A percentile compares a stretch with the other conserved stretches of the same genome.
phyloP scores from a whole-genome alignment of 2,888 invertebrate species.

The Tyria jacobaeae region DNA sequence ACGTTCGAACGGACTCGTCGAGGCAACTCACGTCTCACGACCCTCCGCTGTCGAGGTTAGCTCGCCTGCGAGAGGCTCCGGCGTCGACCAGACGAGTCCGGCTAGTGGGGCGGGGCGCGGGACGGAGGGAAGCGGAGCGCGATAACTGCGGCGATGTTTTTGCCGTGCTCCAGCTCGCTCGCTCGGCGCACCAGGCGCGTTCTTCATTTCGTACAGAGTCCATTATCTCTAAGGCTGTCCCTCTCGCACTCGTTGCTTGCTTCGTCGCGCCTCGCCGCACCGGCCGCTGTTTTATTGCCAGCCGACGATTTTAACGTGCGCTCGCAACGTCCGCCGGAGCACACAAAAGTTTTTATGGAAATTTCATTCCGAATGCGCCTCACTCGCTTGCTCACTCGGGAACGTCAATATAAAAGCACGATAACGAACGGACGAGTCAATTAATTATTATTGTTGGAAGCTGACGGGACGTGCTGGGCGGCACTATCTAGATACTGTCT shows the following conservation, averaged over 20 bases:
- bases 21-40: conserved; percentile 78
- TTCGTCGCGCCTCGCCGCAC: conserved; percentile 85
- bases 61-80: conserved; percentile 80
- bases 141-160: conserved; percentile 85
- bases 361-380: conserved; percentile 86
- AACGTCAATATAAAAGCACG: conserved; percentile 86
- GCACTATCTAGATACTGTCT: conserved; percentile 72
- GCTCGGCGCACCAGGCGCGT: conserved; percentile 82
- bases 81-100: conserved; percentile 78
- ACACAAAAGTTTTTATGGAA: conserved; percentile 87
- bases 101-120: conserved; percentile 62
- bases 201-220: conserved; percentile 84
- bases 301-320: conserved; percentile 87
- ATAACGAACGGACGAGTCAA: conserved; percentile 87
- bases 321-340: conserved; percentile 86
- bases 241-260: conserved; percentile 73
- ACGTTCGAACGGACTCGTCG: conserved; percentile 70
- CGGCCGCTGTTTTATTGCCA: conserved; percentile 86
- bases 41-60: conserved; percentile 84
- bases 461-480: conserved; percentile 78
- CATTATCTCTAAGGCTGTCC: conserved; percentile 82
- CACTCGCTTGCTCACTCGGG: conserved; percentile 82
- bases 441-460: conserved; percentile 86
- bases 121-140: conserved; percentile 59
- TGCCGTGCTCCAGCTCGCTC: conserved; percentile 83